phyloP scores from a whole-genome alignment of 2,888 invertebrate genomes.

The Melanophora roralis region DNA sequence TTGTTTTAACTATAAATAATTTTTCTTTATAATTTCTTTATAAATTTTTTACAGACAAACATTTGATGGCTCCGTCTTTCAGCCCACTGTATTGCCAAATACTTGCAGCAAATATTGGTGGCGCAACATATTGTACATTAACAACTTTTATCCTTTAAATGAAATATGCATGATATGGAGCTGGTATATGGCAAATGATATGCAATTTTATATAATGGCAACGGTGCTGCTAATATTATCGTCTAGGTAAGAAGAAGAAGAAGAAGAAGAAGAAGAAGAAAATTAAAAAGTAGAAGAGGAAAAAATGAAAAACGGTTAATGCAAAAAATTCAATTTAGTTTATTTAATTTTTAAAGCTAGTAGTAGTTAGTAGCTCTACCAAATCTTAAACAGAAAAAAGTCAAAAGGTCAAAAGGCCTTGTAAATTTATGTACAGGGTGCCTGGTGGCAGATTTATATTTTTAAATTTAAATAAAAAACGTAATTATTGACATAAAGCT shows the following conservation, averaged over 20 bases:
- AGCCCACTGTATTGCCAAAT: conserved; percentile 84
- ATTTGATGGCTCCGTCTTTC: conserved; percentile 85
- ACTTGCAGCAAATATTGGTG: conserved; percentile 90
- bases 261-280: not conserved
- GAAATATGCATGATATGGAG: conserved; percentile 91
- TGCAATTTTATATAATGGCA: conserved; percentile 86
- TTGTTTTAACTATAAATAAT: not conserved
- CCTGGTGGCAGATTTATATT: no score
- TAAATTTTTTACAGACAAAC: conserved; percentile 80
- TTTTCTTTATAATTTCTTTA: not conserved
- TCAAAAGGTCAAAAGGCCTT: no score
- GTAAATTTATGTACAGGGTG: no score
- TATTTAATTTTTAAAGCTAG: no score
- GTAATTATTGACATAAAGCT: no score
- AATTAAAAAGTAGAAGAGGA: not conserved
- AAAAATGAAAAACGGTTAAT: not conserved
- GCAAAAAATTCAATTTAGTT: no score
- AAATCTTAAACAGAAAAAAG: no score
- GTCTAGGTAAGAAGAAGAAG: conserved; percentile 80
- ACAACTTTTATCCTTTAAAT: conserved; percentile 85
- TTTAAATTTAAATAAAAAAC: no score
- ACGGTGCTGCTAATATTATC: conserved; percentile 82
- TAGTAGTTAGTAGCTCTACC: no score
- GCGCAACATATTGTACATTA: conserved; percentile 89
- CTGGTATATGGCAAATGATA: conserved; percentile 90